These are phyloP conservation scores for Ochropleura leucogaster DNA, from an alignment of 2,888 invertebrate genomes.

Conservation along the genomic window DNA sequence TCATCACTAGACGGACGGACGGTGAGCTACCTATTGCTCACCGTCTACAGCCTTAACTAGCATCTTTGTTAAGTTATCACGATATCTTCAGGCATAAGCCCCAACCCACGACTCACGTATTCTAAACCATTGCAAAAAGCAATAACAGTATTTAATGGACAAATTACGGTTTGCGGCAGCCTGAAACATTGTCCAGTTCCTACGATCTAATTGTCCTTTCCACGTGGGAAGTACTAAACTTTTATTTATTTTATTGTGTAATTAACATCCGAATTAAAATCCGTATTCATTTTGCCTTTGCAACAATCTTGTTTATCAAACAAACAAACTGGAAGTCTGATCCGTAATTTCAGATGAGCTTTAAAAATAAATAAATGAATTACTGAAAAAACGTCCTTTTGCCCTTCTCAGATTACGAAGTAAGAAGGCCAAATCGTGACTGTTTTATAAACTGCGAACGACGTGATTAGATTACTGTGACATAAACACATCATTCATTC, in stretches of 20 bases:
- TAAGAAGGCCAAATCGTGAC: constrained; percentile 35
- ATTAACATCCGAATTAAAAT: constrained; percentile 18
- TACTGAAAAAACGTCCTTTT: constrained; percentile 19
- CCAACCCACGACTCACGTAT: too few relatives aligned
- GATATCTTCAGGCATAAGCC: too few relatives aligned
- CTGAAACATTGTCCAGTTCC: constrained; percentile 26
- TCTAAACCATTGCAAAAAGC: too few relatives aligned
- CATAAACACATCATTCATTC: constrained; percentile 49
- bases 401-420: constrained; percentile 15
- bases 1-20: too few relatives aligned
- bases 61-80: too few relatives aligned
- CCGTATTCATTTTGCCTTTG: constrained; percentile 8
- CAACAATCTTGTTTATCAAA: constrained; percentile 7
- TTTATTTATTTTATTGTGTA: constrained; percentile 25
- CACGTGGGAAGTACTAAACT: constrained; percentile 13
- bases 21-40: too few relatives aligned
- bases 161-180: background rate
- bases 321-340: constrained; percentile 4
- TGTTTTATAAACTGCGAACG: constrained; percentile 15
- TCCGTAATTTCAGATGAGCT: constrained; percentile 5
- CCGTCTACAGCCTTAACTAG: too few relatives aligned
- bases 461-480: constrained; percentile 29
- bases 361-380: constrained; percentile 11
- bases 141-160: too few relatives aligned
- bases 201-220: constrained; percentile 45